Base-by-base conservation (phyloP, 2,888 invertebrate genomes). In the Linnaemya tessellans region DNA sequence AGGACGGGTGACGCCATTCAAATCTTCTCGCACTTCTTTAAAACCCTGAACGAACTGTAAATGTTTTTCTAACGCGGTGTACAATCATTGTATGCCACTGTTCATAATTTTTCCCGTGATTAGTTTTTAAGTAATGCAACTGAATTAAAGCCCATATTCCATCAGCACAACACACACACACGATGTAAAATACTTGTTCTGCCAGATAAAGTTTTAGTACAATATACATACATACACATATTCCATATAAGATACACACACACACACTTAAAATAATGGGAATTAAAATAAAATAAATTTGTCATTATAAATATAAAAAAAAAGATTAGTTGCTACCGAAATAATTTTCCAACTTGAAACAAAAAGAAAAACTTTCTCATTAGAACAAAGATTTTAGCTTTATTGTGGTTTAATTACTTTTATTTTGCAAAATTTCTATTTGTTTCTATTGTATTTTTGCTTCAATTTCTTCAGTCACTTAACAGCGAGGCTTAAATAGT, bases 391-490 rank as follows among this genome's bases (percentile, higher is more conserved):
- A 64, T 58, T 60, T n/a, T 60, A 58, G 38, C 65, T 80, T 74
- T 58, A 73, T 80, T 80, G 80, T 67, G 65, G 65, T 60, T 71
- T 74, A 58, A 74, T 73, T 74, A 60, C 15, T 25, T 67, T 58
- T 74, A 38, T 54, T 65, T n/a, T 18, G 18, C 7, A 22, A 20
- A 46, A 30, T 54, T 18, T 25, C 38, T 49, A 20, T 11, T 41
- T 11, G 3, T 41, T 41, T 18, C 25, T 64, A n/a, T n/a, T n/a
- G n/a, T n/a, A n/a, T n/a, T 35, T 56, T 35, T 58, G 20, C 43
- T 46, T 5, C 43, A 35, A 64, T 46, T 56, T 56, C 22, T 64
- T 38, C 18, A 65, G 80, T 25, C 18, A 56, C 43, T 65, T 49
- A 30, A 73, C 22, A 80, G 65, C 30, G 25, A 80, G 56, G 49